Evolutionary conservation across 2,888 invertebrate species (phyloP).

Genomic region (Caenorhabditis sp.): DNA sequence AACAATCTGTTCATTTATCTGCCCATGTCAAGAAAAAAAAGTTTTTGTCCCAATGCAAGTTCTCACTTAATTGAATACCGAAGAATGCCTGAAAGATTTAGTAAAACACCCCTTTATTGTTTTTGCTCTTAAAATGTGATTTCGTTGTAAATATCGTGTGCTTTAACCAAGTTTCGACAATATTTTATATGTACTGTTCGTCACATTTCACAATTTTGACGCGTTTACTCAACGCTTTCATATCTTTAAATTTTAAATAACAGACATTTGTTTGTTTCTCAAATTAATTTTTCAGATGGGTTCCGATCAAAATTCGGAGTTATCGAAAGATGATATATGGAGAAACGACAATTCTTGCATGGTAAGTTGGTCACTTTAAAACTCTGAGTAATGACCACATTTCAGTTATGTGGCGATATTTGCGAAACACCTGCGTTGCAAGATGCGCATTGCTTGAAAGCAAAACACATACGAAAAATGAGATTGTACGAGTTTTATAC

Average conservation of each 20-base stretch:
- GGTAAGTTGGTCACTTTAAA: neutral
- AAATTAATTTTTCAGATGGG: neutral
- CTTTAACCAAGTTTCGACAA: neutral
- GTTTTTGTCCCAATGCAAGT: neutral
- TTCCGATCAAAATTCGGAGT: neutral
- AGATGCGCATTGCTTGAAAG: neutral
- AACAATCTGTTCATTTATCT: neutral
- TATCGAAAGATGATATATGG: conserved; percentile 12
- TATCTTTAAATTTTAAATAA: too few relatives aligned
- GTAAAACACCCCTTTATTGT: neutral
- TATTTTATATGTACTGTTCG: neutral
- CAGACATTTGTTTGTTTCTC: too few relatives aligned
- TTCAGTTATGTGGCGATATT: conserved; percentile 5
- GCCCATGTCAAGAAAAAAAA: conserved; percentile 8
- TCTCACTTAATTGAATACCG: conserved; percentile 1
- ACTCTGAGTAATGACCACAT: neutral
- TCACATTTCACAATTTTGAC: conserved; percentile 8
- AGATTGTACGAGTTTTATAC: conserved; percentile 28
- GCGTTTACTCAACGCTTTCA: conserved; percentile 4
- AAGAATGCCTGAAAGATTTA: neutral
- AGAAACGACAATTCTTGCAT: neutral
- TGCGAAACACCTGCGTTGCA: neutral
- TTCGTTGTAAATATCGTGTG: neutral
- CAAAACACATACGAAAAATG: conserved; percentile 12
- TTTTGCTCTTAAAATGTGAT: neutral